Percentiles rank a stretch among this genome's conserved stretches.
Evolutionary conservation across 2,797 vertebrate genomes (phyloP).

Genomic region (Malacoctenus gilli): DNA sequence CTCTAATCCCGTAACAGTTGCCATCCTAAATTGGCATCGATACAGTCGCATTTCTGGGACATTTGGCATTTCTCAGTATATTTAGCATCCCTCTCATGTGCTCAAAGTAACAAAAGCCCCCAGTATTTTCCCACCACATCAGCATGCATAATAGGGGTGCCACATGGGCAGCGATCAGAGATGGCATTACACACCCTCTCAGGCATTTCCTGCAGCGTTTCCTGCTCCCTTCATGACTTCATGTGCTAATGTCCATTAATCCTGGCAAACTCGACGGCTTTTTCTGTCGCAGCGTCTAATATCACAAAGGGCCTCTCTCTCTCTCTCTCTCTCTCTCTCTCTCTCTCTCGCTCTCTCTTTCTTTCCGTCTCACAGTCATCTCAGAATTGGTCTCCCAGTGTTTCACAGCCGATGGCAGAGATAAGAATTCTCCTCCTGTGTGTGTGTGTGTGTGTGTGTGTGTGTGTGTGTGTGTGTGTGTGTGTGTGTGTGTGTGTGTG

Average conservation of each 20-base stretch:
- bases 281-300: slow-evolving; percentile 58
- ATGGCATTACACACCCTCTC: slow-evolving; percentile 80
- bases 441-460: slow-evolving; percentile 22
- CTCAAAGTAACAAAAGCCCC: slow-evolving; percentile 26
- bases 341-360: slow-evolving; percentile 46
- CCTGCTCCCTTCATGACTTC: slow-evolving; percentile 68
- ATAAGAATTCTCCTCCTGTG: slow-evolving; percentile 59
- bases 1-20: not conserved
- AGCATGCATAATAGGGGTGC: slow-evolving; percentile 58
- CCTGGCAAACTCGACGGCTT: slow-evolving; percentile 58
- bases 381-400: slow-evolving; percentile 28
- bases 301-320: slow-evolving; percentile 68
- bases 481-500: too few relatives aligned
- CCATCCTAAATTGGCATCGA: not conserved
- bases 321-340: slow-evolving; percentile 35
- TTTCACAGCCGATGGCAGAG: slow-evolving; percentile 68
- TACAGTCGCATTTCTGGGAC: slow-evolving; percentile 5
- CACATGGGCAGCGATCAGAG: slow-evolving; percentile 68
- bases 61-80: slow-evolving; percentile 8
- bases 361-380: slow-evolving; percentile 18
- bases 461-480: slow-evolving; percentile 38
- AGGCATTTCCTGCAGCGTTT: slow-evolving; percentile 81
- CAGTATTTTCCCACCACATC: slow-evolving; percentile 57
- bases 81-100: slow-evolving; percentile 16
- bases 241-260: slow-evolving; percentile 76